phyloP scores from a whole-genome alignment of 2,113 vertebrate species.

The Nycticorax nycticorax region DNA sequence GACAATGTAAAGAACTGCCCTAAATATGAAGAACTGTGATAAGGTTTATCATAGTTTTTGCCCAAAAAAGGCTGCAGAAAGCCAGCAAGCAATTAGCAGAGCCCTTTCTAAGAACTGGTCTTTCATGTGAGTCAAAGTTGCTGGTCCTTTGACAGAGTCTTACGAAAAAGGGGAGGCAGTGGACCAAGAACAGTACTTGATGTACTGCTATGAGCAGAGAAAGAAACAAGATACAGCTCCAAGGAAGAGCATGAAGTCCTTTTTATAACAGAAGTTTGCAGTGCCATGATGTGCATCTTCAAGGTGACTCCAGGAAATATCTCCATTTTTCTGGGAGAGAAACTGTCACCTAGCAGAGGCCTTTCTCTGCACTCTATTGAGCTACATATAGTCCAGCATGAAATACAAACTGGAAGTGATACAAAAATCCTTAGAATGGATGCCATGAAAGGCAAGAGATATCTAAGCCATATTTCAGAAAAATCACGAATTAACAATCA shows the following conservation, averaged over 20 bases:
- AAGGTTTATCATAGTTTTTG: not conserved
- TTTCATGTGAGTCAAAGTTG: not conserved
- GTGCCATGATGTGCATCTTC: not conserved
- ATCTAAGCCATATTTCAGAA: not conserved
- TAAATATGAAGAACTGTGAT: not conserved
- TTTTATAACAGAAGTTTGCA: not conserved
- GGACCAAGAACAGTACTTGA: not conserved
- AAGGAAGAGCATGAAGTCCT: not conserved
- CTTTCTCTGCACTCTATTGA: not conserved
- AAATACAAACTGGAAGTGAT: not conserved
- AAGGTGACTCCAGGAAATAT: not conserved
- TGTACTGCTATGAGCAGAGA: not conserved
- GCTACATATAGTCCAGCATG: not conserved
- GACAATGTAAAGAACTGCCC: not conserved
- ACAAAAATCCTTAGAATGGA: not conserved
- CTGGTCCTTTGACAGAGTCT: not conserved
- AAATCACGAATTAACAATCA: not conserved
- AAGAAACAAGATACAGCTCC: not conserved
- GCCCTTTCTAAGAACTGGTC: not conserved
- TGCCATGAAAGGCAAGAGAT: not conserved
- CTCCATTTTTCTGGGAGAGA: not conserved
- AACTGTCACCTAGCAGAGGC: not conserved
- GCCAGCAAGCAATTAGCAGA: not conserved
- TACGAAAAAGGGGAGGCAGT: not conserved
- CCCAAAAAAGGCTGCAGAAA: not conserved